Conservation (phyloP, 2,888 invertebrate species). For the Criorhina ranunculi region DNA sequence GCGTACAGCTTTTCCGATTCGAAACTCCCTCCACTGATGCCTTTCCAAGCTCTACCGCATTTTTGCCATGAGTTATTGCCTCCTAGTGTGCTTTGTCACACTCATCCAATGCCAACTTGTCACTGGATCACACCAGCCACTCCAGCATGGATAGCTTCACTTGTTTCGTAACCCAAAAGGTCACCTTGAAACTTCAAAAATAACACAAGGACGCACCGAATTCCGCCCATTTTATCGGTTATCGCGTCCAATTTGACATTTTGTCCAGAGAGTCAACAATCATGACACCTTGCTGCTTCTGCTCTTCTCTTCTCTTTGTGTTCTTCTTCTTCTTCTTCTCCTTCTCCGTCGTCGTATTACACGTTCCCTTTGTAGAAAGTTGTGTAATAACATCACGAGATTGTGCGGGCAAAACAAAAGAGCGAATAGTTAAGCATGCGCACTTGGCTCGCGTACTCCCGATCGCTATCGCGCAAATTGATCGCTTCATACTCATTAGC, state of each 20-base stretch:
- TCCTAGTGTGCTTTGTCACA: too few relatives aligned
- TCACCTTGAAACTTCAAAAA: constrained; percentile 48
- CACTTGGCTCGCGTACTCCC: too few relatives aligned
- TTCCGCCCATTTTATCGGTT: constrained; percentile 43
- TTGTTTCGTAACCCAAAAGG: constrained; percentile 21
- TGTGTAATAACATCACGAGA: constrained; percentile 48
- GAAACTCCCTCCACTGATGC: too few relatives aligned
- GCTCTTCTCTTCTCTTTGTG: constrained; percentile 14
- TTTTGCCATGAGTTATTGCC: too few relatives aligned
- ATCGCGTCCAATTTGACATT: constrained; percentile 44
- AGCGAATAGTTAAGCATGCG: too few relatives aligned
- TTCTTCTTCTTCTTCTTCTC: constrained; percentile 1
- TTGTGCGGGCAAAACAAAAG: background rate
- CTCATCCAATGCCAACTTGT: background rate
- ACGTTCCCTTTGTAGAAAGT: constrained; percentile 33
- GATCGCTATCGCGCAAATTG: constrained; percentile 61
- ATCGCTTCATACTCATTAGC: constrained; percentile 70
- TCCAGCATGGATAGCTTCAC: background rate
- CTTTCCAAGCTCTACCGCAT: too few relatives aligned
- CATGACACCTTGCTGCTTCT: constrained; percentile 15
- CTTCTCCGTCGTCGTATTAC: too few relatives aligned
- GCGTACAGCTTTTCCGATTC: too few relatives aligned
- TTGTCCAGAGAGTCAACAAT: constrained; percentile 24
- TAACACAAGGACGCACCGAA: constrained; percentile 35
- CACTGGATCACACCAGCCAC: background rate